Conservation (phyloP, 1,140 invertebrate genomes). For the Macrobrachium nipponense region DNA sequence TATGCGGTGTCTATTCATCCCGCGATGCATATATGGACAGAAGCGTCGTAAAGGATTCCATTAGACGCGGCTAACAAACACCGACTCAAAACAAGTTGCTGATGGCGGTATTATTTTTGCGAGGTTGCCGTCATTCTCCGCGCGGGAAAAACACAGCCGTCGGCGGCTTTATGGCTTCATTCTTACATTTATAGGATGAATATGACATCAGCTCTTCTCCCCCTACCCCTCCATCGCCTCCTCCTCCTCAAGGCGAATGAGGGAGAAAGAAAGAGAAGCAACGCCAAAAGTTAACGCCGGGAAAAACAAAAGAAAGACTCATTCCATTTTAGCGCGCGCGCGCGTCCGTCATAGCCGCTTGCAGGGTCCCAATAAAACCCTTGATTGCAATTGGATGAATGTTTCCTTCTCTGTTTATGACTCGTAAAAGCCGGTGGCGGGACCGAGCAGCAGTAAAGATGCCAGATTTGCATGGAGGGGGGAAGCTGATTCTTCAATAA, state of each 20-base stretch:
- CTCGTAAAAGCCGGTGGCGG: constrained; percentile 39
- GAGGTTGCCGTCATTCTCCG: too few species aligned
- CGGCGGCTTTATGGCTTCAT: too few species aligned
- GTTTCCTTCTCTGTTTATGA: constrained; percentile 36
- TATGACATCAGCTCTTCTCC: neutral
- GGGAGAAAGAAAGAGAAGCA: neutral
- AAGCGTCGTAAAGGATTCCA: too few species aligned
- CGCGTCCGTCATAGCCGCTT: neutral
- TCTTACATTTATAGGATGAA: too few species aligned
- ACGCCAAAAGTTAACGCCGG: neutral
- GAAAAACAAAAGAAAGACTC: constrained; percentile 1
- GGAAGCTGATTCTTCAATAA: constrained; percentile 8
- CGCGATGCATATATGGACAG: too few species aligned
- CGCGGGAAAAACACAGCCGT: too few species aligned
- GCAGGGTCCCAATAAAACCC: constrained; percentile 29
- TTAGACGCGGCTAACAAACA: too few species aligned
- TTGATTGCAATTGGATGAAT: constrained; percentile 48
- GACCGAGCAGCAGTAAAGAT: constrained; percentile 32
- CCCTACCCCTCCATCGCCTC: neutral
- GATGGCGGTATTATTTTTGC: too few species aligned
- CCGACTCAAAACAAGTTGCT: too few species aligned
- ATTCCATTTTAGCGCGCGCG: neutral
- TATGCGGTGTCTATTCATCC: too few species aligned
- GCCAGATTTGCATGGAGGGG: constrained; percentile 37
- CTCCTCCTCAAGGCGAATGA: neutral